Evolutionary conservation across 1,140 invertebrate species (phyloP), one percentile per base, ranked within the genome.

Genomic region (Euborellia annulipes): DNA sequence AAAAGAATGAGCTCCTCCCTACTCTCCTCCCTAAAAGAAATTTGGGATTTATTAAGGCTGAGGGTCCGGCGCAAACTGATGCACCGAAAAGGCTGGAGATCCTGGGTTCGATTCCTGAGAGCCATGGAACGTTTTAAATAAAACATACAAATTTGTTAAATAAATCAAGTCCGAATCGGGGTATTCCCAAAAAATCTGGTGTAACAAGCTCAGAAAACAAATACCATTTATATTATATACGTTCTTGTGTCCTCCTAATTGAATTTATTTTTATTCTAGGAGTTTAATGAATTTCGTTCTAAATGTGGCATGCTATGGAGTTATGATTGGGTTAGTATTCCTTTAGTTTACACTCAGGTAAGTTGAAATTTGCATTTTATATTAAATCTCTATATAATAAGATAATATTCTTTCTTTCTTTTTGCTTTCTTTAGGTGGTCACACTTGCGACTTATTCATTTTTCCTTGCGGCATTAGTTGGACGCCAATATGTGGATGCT

Each of bases 311-410:
- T 75, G 44, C 64, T 84, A 42, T 82, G 81, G 71, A 82, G 79
- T 50, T 89, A 81, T 55, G 85, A 89, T 58, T 87, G 83, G 80
- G 81, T 88, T 45, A 85, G 79, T 43, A 79, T 88, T 51, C 85
- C 85, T 14, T 62, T 88, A 32, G 84, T 86, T 19, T 89, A 89
- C 54, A 88, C 84, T 13, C 83, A 88, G 69, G 77, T 79, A 59
- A 55, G 49, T 9, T 40, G 16, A 47, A 44, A 32, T 43, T 49
- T 2, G 32, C 40, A 38, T 40, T 54, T 3, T 34, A 13, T 22
- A 27, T 22, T 44, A 36, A 17, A 21, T 46, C 37, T 6, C 9
- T 39, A 9, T 22, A 42, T 6, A 42, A 36, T 36, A 22, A 42
- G 7, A 4, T 42, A 44, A 23, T 21, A 38, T 36, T 41, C 38